Percentiles rank a stretch among this genome's conserved stretches.
These are phyloP conservation scores for Pinna nobilis DNA, from an alignment of 1,140 invertebrate species.

Conservation along the genomic window DNA sequence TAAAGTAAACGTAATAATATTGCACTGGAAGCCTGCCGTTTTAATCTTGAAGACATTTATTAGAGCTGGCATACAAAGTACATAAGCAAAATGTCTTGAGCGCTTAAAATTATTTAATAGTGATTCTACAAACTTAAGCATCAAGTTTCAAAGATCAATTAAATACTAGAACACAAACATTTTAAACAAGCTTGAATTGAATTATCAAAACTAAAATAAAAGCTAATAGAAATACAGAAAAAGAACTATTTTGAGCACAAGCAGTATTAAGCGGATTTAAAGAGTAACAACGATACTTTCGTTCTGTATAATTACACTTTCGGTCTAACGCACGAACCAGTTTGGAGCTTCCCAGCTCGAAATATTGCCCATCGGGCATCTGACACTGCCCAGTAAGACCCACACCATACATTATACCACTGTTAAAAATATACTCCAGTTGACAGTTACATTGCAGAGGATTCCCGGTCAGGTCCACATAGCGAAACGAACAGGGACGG, in stretches of 20 bases:
- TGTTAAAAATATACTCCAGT: constrained; percentile 35
- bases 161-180: constrained; percentile 6
- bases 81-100: no score
- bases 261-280: neutral
- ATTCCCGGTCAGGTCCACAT: constrained; percentile 41
- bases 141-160: no score
- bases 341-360: constrained; percentile 14
- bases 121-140: no score
- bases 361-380: neutral
- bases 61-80: no score
- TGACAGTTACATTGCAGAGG: constrained; percentile 44
- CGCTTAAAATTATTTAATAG: no score
- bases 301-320: constrained; percentile 27
- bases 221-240: no score
- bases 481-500: constrained; percentile 36
- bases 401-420: constrained; percentile 32
- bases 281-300: constrained; percentile 1
- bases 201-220: no score
- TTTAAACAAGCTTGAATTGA: neutral
- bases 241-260: no score
- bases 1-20: no score
- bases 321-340: neutral
- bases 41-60: no score
- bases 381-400: constrained; percentile 27
- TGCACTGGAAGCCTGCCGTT: no score